These are phyloP conservation scores for Paraplagusia blochii DNA, from an alignment of 2,113 vertebrate genomes.

Conservation along the genomic window DNA sequence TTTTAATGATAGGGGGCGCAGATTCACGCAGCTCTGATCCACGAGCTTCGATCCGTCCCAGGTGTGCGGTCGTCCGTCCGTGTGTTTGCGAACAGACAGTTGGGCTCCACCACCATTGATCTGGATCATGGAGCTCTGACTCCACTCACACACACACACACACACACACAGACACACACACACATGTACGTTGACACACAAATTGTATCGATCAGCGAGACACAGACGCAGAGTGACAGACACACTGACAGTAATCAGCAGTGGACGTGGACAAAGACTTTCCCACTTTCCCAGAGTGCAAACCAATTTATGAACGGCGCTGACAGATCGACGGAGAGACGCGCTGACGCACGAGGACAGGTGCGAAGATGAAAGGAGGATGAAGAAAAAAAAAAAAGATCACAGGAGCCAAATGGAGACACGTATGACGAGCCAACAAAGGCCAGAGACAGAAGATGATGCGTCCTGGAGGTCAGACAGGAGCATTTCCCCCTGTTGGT, in stretches of 20 bases:
- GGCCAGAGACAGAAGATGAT: constrained; percentile 33
- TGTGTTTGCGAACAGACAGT: constrained; percentile 40
- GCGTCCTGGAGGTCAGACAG: constrained; percentile 64
- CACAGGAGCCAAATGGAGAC: constrained; percentile 40
- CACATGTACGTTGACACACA: constrained; percentile 23
- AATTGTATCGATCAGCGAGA: constrained; percentile 61
- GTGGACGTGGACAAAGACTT: constrained; percentile 52
- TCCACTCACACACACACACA: constrained; percentile 40
- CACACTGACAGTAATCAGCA: constrained; percentile 65
- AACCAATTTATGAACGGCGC: constrained; percentile 57
- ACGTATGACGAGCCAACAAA: constrained; percentile 31
- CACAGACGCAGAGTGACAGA: constrained; percentile 64
- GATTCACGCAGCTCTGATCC: too few species aligned
- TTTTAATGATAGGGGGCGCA: too few species aligned
- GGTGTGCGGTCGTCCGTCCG: neutral
- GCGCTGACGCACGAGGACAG: constrained; percentile 58
- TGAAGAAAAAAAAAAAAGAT: constrained; percentile 28
- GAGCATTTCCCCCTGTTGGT: constrained; percentile 49
- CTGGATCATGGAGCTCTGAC: constrained; percentile 56
- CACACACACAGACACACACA: constrained; percentile 14
- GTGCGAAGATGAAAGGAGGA: constrained; percentile 48
- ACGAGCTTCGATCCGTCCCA: constrained; percentile 45
- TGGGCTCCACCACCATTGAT: constrained; percentile 67
- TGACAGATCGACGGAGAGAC: constrained; percentile 52
- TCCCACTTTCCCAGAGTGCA: constrained; percentile 35